phyloP scores from a whole-genome alignment of 37 sponge, comb jelly and placozoan genomes.

The Ianthella basta region DNA sequence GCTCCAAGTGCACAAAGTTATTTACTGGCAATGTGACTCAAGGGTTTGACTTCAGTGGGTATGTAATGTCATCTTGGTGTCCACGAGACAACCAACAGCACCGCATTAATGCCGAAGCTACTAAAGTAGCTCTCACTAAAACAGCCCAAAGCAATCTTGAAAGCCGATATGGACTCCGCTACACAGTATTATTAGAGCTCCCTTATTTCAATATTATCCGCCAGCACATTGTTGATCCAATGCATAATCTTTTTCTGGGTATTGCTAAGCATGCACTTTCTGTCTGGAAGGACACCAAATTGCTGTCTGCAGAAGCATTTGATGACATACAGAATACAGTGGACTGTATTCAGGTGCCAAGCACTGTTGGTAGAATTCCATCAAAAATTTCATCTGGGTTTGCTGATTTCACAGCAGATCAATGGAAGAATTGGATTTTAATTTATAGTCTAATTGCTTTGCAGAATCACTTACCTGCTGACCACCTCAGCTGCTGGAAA shows the following conservation, averaged over 20 bases:
- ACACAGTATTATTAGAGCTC: conserved; percentile 8
- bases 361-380: conserved; percentile 46
- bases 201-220: conserved; percentile 5
- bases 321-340: conserved; percentile 36
- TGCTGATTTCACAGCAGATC: conserved; percentile 61
- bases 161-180: not conserved
- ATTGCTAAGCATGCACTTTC: not conserved
- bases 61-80: not conserved
- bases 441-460: conserved; percentile 30
- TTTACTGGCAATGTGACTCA: not conserved
- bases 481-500: conserved; percentile 47
- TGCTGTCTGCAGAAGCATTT: conserved; percentile 14
- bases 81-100: not conserved
- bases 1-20: conserved; percentile 8
- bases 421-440: conserved; percentile 60
- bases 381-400: conserved; percentile 44
- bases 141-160: not conserved
- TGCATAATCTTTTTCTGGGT: conserved; percentile 19
- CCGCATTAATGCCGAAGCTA: not conserved
- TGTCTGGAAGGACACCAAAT: not conserved
- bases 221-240: conserved; percentile 25
- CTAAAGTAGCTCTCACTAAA: not conserved
- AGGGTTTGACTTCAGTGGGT: conserved; percentile 15
- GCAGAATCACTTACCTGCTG: conserved; percentile 17
- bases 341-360: conserved; percentile 28